Evolutionary conservation across 2,888 invertebrate species (phyloP).

Genomic region (Blera fallax): DNA sequence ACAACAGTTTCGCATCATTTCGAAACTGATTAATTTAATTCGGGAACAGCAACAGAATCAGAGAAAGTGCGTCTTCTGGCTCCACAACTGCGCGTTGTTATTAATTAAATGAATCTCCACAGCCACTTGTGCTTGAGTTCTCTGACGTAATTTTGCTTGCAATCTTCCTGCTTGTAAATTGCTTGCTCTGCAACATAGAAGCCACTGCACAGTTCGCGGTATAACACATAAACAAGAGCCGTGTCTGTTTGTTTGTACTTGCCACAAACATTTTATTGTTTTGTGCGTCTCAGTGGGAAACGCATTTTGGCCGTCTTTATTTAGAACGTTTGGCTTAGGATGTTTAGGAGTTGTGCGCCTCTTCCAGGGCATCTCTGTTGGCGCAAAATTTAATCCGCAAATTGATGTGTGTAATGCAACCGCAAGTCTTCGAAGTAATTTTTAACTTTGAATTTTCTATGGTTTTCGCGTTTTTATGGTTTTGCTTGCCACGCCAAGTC

Average conservation of each 20-base stretch:
- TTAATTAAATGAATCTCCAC: slow-evolving; percentile 50
- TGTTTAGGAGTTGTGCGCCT: not conserved
- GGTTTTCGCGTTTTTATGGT: not conserved
- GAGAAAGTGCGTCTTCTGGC: not conserved
- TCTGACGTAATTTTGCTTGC: slow-evolving; percentile 38
- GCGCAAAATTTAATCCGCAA: slow-evolving; percentile 30
- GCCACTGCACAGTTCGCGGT: not conserved
- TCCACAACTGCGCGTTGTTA: slow-evolving; percentile 11
- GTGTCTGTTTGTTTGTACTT: slow-evolving; percentile 28
- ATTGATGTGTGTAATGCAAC: slow-evolving; percentile 30
- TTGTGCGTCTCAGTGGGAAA: slow-evolving; percentile 12
- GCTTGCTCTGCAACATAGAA: slow-evolving; percentile 25
- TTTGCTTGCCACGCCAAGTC: not conserved
- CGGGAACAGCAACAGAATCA: slow-evolving; percentile 26
- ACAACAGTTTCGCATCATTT: slow-evolving; percentile 41
- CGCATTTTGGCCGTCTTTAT: slow-evolving; percentile 24
- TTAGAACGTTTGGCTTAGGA: slow-evolving; percentile 37
- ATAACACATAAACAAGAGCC: slow-evolving; percentile 17
- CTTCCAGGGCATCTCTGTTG: slow-evolving; percentile 6
- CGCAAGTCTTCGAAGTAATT: slow-evolving; percentile 19
- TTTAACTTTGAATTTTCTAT: not conserved
- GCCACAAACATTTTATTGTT: slow-evolving; percentile 61
- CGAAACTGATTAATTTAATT: slow-evolving; percentile 33
- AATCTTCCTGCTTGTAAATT: slow-evolving; percentile 38
- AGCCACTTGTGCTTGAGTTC: slow-evolving; percentile 26